Conservation (phyloP, 2,113 vertebrate genomes). For the Pollachius pollachius region DNA sequence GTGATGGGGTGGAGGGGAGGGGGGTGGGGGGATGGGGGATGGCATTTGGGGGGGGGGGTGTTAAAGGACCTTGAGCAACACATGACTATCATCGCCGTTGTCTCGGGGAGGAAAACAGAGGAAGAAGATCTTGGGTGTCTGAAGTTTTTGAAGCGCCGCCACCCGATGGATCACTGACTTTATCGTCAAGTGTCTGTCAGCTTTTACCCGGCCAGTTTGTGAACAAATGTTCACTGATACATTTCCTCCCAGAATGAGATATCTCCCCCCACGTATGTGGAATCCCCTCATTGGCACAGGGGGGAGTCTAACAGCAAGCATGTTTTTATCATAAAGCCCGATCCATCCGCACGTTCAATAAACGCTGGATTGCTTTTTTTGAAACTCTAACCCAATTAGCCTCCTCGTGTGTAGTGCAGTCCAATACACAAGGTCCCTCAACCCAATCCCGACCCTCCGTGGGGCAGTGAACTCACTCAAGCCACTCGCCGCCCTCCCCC, state of each 20-base stretch:
- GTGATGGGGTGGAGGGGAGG: constrained; percentile 41
- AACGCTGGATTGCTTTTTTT: too few relatives aligned
- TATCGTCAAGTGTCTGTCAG: constrained; percentile 49
- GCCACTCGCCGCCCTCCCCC: neutral
- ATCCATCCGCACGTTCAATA: too few relatives aligned
- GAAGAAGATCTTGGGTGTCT: constrained; percentile 59
- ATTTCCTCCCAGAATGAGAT: constrained; percentile 23
- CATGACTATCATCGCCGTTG: constrained; percentile 47
- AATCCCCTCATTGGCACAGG: too few relatives aligned
- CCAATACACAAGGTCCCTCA: too few relatives aligned
- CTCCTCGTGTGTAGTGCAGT: too few relatives aligned
- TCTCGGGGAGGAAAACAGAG: constrained; percentile 57
- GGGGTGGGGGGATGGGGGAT: too few relatives aligned
- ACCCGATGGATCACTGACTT: constrained; percentile 36
- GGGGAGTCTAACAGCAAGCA: too few relatives aligned
- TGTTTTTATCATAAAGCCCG: too few relatives aligned
- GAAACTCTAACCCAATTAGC: too few relatives aligned
- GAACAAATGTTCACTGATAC: constrained; percentile 43
- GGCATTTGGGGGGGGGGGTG: constrained; percentile 56
- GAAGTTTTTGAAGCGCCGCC: constrained; percentile 47
- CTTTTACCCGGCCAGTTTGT: constrained; percentile 7
- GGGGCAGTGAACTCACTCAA: neutral
- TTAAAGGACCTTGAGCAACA: constrained; percentile 71
- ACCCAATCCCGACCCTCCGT: too few relatives aligned
- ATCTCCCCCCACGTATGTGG: too few relatives aligned